Evolutionary conservation across 2,888 invertebrate genomes (phyloP), one percentile per base, ranked within the genome.

Genomic region (Myopa testacea): DNA sequence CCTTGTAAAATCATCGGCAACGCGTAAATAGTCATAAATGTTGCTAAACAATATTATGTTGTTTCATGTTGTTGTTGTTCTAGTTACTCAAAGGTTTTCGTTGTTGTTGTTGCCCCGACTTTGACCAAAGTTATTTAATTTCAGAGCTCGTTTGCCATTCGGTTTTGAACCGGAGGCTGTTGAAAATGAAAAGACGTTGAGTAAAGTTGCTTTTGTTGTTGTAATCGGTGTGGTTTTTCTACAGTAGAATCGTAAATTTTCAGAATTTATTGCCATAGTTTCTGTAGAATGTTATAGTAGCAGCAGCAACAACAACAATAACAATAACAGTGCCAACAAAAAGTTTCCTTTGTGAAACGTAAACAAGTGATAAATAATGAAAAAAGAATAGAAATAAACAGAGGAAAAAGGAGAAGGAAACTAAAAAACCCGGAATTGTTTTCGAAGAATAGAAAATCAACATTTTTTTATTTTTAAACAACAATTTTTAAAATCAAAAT

Each of bases 11-110:
- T 68, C 58, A 71, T 58, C 62, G 16, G 62, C 73, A 73, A 73
- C 73, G 16, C 65, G 67, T 75, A 75, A 67, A 67, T 67, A 75
- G 26, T 67, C 75, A 67, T 55, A 75, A 75, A 73, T 73, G 63
- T 73, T 62, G 73, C 50, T 45, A 37, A 34, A 67, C 65, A 67
- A 55, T 67, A 65, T 75, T 75, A 37, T 68, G 65, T 26, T 26
- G 75, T 19, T 63, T 26, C 16, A 65, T 10, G 38, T 75, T n/a
- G 16, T 45, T 37, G 10, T 2, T 26, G 26, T 26, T 26, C 26
- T 26, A 26, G 26, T 2, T 26, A 26, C 26, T 26, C 26, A 4
- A 19, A 63, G 7, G 37, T 37, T 63, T 26, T 37, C 37, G 67
- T 50, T 63, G 52, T 26, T 72, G 60, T 34, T 72, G 60, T 58